These are phyloP conservation scores for Falco naumanni DNA, from an alignment of 2,797 vertebrate species.

Conservation along the genomic window DNA sequence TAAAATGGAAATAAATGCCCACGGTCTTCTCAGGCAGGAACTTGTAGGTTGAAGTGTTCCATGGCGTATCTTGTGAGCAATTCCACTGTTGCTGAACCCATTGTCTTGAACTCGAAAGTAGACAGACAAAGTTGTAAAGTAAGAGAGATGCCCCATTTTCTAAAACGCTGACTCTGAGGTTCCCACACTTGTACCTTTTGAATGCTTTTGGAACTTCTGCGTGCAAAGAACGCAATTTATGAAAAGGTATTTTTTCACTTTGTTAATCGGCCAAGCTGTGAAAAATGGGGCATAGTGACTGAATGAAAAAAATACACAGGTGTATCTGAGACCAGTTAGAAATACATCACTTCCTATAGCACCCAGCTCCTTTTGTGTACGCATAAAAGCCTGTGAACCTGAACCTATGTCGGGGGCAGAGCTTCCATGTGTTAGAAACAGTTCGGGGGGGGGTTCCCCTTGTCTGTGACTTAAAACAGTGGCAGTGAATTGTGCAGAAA, in stretches of 20 bases:
- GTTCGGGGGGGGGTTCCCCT: background rate
- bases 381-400: background rate
- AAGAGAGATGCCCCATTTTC: background rate
- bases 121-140: background rate
- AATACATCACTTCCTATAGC: background rate
- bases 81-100: background rate
- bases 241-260: background rate
- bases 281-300: background rate
- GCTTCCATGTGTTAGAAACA: background rate
- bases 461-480: background rate
- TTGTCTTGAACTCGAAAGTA: background rate
- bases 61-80: background rate
- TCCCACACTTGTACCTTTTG: background rate
- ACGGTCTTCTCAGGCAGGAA: background rate
- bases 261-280: background rate
- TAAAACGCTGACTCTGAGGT: background rate
- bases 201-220: background rate
- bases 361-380: background rate
- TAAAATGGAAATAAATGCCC: background rate
- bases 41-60: background rate
- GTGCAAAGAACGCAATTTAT: background rate
- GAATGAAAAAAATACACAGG: background rate
- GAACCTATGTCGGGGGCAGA: background rate
- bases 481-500: background rate
- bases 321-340: background rate